Percentiles rank a stretch among this genome's conserved stretches.
phyloP scores from a whole-genome alignment of 2,113 vertebrate species.

The Pseudonaja textilis region DNA sequence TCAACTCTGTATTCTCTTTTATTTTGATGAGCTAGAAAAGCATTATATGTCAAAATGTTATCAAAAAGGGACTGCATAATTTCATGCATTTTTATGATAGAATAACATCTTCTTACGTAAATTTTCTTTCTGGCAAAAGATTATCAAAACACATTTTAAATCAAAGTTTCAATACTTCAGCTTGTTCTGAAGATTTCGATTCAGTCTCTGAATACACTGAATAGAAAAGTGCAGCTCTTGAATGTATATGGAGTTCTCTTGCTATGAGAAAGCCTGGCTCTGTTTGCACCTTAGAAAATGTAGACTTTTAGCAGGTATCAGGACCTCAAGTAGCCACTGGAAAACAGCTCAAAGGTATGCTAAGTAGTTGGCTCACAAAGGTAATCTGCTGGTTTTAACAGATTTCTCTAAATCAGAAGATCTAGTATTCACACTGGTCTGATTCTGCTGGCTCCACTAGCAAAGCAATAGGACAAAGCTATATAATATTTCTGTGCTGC shows the following conservation, averaged over 20 bases:
- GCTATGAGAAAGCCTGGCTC: background rate
- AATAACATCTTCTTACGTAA: background rate
- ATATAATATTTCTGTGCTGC: background rate
- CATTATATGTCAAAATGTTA: background rate
- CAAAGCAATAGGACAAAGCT: background rate
- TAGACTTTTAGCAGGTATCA: background rate
- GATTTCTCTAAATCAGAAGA: background rate
- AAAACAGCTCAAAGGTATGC: background rate
- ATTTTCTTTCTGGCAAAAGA: background rate
- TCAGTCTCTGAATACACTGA: background rate
- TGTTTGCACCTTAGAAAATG: background rate
- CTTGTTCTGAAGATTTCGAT: background rate
- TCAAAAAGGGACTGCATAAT: background rate
- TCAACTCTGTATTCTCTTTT: background rate
- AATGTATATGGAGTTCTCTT: background rate
- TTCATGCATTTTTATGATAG: background rate
- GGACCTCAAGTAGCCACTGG: background rate
- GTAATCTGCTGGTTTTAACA: background rate
- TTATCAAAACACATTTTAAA: background rate
- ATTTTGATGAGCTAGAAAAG: background rate
- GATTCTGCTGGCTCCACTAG: background rate
- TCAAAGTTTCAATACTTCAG: background rate
- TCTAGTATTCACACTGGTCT: background rate
- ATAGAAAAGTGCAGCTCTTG: background rate
- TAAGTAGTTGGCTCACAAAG: background rate